Conservation (phyloP, 2,797 vertebrate species). For the Microctenopoma stevenorrisi region DNA sequence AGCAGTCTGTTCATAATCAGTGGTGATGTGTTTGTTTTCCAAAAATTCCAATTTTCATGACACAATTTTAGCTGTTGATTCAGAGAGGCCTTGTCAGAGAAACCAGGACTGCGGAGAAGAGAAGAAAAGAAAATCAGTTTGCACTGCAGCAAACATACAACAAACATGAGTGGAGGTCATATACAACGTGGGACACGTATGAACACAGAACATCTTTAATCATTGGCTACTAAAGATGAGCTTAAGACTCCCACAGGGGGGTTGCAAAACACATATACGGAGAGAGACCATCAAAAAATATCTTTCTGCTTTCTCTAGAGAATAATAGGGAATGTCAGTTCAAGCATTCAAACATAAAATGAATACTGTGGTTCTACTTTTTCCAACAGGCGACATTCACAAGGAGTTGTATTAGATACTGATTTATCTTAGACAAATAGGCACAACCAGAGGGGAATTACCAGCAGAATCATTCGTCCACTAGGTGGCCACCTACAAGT, state of each 20-base stretch:
- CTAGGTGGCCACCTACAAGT: conserved; percentile 64
- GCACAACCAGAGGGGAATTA: neutral
- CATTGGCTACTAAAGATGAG: neutral
- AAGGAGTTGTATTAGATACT: neutral
- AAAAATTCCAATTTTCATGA: conserved; percentile 79
- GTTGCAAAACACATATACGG: neutral
- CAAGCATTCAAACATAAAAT: neutral
- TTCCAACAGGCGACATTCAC: neutral
- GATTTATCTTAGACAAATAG: conserved; percentile 4
- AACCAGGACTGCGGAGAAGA: conserved; percentile 91
- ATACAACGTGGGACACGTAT: neutral
- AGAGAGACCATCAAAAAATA: neutral
- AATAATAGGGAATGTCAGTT: neutral
- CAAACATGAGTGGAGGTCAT: neutral
- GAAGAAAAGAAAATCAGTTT: conserved; percentile 39
- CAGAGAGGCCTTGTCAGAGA: conserved; percentile 91
- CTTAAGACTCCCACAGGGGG: neutral
- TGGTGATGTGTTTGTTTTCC: conserved; percentile 61
- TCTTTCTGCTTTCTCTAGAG: neutral
- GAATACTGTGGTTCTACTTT: neutral
- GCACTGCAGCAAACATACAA: neutral
- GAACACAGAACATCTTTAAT: conserved; percentile 31
- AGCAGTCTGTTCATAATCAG: conserved; percentile 78
- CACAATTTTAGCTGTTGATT: conserved; percentile 81
- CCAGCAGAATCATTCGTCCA: conserved; percentile 37